These are phyloP conservation scores for Dicycla oo DNA, from an alignment of 2,888 invertebrate genomes.

Conservation along the genomic window DNA sequence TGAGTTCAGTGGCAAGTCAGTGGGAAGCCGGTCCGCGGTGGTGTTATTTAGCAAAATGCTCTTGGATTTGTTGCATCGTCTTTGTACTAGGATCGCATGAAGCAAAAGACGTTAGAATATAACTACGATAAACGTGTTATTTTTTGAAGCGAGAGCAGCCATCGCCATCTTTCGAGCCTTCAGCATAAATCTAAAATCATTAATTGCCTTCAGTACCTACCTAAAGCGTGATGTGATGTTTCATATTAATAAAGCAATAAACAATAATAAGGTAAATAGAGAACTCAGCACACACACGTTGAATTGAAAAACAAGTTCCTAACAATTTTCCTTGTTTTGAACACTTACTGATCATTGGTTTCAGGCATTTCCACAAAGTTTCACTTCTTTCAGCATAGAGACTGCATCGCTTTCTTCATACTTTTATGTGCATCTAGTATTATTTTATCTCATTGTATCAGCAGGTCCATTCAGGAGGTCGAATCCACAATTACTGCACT, in stretches of 20 bases:
- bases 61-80: slow-evolving; percentile 45
- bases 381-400: background rate
- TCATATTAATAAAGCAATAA: background rate
- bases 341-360: background rate
- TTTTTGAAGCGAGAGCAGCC: background rate
- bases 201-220: too few species aligned
- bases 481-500: slow-evolving; percentile 17
- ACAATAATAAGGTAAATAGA: slow-evolving; percentile 9
- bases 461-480: slow-evolving; percentile 30
- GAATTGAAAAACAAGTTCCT: background rate
- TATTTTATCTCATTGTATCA: slow-evolving; percentile 13
- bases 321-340: background rate
- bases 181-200: background rate
- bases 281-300: background rate
- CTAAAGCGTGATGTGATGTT: background rate
- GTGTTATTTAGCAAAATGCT: slow-evolving; percentile 24
- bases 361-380: background rate
- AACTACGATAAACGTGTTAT: background rate
- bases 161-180: slow-evolving; percentile 31
- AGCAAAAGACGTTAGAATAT: slow-evolving; percentile 10
- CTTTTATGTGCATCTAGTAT: slow-evolving; percentile 39
- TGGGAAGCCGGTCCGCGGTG: slow-evolving; percentile 1
- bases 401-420: background rate
- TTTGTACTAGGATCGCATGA: slow-evolving; percentile 41
- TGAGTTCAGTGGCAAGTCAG: slow-evolving; percentile 7